These are phyloP conservation scores for Geococcyx californianus DNA, from an alignment of 2,113 vertebrate species.

Conservation along the genomic window DNA sequence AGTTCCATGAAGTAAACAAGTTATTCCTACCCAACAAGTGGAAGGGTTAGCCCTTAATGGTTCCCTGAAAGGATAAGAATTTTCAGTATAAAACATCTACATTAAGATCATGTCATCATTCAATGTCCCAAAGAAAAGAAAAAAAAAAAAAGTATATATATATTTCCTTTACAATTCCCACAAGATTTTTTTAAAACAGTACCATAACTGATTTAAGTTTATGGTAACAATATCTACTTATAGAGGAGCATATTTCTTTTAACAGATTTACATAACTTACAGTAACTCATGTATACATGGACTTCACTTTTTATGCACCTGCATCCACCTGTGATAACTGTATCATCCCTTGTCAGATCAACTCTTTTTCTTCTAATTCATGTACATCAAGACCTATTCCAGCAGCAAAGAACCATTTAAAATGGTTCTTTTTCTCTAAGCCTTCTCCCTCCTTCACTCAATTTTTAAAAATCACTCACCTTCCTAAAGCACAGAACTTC, in stretches of 20 bases:
- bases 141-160: fast-evolving
- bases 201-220: not conserved
- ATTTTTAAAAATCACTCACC: not conserved
- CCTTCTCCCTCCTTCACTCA: not conserved
- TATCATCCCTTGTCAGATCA: not conserved
- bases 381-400: not conserved
- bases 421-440: not conserved
- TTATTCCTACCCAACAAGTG: not conserved
- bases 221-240: not conserved
- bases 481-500: not conserved
- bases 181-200: not conserved
- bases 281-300: not conserved
- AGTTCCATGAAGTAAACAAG: not conserved
- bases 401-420: not conserved
- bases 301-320: not conserved
- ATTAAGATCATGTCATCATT: not conserved
- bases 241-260: not conserved
- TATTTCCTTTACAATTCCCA: not conserved
- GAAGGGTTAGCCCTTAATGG: not conserved
- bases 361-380: not conserved
- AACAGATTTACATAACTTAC: not conserved
- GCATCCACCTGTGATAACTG: not conserved
- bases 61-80: not conserved
- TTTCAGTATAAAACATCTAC: not conserved
- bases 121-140: not conserved